Percentiles rank a stretch among this genome's conserved stretches.
These are phyloP conservation scores for Tetramorium simillimum DNA, from an alignment of 1,140 invertebrate species.

Conservation along the genomic window DNA sequence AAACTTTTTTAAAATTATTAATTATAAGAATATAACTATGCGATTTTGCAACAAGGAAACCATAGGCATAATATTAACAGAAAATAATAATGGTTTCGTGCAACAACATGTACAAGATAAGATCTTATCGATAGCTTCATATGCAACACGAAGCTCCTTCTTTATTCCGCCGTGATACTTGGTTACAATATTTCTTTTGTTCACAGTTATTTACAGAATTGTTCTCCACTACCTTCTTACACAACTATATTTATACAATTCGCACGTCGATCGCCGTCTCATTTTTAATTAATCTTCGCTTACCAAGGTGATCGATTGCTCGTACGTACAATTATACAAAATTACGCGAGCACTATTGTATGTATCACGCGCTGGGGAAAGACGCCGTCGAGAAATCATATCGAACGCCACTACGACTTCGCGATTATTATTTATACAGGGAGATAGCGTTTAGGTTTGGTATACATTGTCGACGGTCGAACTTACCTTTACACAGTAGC, in stretches of 20 bases:
- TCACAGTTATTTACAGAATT: constrained; percentile 72
- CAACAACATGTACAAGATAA: neutral
- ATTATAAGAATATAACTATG: neutral
- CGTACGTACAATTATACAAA: constrained; percentile 48
- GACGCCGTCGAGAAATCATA: constrained; percentile 27
- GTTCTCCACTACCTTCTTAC: constrained; percentile 30
- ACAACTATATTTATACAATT: constrained; percentile 65
- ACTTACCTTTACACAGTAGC: neutral
- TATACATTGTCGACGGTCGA: constrained; percentile 33
- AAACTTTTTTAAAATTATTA: neutral
- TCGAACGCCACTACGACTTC: constrained; percentile 14
- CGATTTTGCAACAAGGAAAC: neutral
- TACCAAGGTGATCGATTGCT: neutral
- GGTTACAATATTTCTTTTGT: constrained; percentile 64
- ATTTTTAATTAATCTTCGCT: neutral
- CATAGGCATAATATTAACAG: neutral
- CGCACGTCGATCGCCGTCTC: neutral
- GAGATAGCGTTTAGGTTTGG: constrained; percentile 22
- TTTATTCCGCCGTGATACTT: constrained; percentile 68
- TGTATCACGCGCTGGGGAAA: constrained; percentile 10
- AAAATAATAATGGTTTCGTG: neutral
- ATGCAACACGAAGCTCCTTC: constrained; percentile 64
- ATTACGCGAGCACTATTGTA: constrained; percentile 35
- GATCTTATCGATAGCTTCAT: constrained; percentile 62
- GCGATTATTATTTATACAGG: constrained; percentile 49